Conservation (phyloP, 2,113 vertebrate genomes). For the Strix aluco region DNA sequence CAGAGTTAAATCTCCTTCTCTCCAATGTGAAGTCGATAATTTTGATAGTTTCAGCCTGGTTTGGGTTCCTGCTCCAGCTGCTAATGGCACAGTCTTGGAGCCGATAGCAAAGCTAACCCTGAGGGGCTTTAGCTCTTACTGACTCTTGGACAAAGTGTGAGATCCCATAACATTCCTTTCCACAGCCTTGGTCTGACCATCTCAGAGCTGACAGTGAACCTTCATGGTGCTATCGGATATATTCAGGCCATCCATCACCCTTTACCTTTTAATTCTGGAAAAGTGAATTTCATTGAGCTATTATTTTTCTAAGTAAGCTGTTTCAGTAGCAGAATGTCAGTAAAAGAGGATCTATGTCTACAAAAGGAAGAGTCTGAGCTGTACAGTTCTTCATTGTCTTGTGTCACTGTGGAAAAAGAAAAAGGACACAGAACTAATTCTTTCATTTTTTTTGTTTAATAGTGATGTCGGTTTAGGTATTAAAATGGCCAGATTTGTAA, state of each 20-base stretch:
- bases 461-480: not conserved
- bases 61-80: not conserved
- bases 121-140: not conserved
- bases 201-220: not conserved
- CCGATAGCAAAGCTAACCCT: not conserved
- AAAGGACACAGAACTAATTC: not conserved
- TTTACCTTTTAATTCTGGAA: constrained; percentile 68
- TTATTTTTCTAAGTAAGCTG: constrained; percentile 71
- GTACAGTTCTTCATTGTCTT: constrained; percentile 19
- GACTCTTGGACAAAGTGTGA: not conserved
- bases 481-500: not conserved
- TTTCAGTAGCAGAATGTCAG: not conserved
- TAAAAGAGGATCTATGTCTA: constrained; percentile 73
- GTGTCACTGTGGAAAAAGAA: constrained; percentile 30
- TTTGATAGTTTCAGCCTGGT: not conserved
- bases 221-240: constrained; percentile 72
- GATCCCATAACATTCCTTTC: too few species aligned
- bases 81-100: not conserved
- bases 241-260: constrained; percentile 68
- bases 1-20: not conserved
- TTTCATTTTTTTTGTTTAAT: not conserved
- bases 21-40: not conserved
- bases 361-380: constrained; percentile 18
- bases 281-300: constrained; percentile 75
- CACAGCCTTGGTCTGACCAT: not conserved